These are phyloP conservation scores for Euura saliciscinereae DNA, from an alignment of 1,140 invertebrate species.

Conservation along the genomic window DNA sequence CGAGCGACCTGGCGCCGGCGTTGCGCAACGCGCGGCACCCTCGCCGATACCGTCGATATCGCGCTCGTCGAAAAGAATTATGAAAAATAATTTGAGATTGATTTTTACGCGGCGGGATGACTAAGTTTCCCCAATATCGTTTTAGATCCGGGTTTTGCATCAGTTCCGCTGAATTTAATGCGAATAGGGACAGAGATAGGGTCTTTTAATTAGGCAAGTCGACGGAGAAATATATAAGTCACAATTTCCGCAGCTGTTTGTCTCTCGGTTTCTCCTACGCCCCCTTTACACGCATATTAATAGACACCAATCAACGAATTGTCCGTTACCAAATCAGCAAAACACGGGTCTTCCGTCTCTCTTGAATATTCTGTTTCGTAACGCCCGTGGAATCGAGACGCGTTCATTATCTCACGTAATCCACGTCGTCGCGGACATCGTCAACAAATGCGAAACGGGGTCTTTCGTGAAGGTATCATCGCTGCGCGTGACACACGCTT, in stretches of 20 bases:
- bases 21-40: conserved; percentile 45
- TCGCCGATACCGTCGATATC: not conserved
- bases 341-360: too few relatives aligned
- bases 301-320: not conserved
- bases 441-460: not conserved
- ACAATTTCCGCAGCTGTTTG: not conserved
- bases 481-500: too few relatives aligned
- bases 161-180: not conserved
- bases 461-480: too few relatives aligned
- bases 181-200: not conserved
- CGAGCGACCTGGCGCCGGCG: conserved; percentile 47
- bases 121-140: not conserved
- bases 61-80: not conserved
- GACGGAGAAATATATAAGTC: not conserved
- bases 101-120: not conserved
- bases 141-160: not conserved
- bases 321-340: too few relatives aligned
- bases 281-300: conserved; percentile 1
- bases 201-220: not conserved
- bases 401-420: conserved; percentile 26
- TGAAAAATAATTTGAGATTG: not conserved
- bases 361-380: not conserved
- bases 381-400: conserved; percentile 3
- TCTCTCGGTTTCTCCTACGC: not conserved
- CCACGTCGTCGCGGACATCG: conserved; percentile 31